Evolutionary conservation across 2,888 invertebrate genomes (phyloP).

Genomic region (Melanargia galathea): DNA sequence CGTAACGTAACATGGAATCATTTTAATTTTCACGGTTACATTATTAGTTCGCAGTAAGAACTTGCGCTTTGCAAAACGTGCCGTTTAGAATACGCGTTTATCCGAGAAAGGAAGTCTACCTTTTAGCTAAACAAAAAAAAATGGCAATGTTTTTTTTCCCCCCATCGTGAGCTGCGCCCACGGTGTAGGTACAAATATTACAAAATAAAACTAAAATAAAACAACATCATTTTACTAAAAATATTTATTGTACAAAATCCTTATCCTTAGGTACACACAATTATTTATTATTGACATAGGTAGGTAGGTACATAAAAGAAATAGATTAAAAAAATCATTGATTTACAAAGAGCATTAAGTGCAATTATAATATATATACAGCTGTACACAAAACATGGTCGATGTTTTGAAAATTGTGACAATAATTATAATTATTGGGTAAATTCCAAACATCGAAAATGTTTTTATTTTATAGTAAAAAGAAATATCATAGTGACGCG

Average conservation of each 20-base stretch:
- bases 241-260: conserved; percentile 45
- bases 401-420: conserved; percentile 10
- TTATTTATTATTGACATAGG: conserved; percentile 7
- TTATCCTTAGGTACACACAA: conserved; percentile 32
- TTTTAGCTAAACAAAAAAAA: too few species aligned
- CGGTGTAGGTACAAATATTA: background rate
- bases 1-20: too few species aligned
- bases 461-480: background rate
- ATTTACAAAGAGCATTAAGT: conserved; percentile 23
- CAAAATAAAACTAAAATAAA: background rate
- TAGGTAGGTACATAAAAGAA: conserved; percentile 24
- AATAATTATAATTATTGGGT: background rate
- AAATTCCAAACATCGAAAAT: conserved; percentile 3
- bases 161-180: background rate
- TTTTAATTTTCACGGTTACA: too few species aligned
- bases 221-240: conserved; percentile 25
- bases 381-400: conserved; percentile 35
- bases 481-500: background rate
- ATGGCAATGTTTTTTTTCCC: too few species aligned
- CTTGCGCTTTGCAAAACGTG: too few species aligned
- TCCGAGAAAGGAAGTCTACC: too few species aligned
- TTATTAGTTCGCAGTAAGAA: too few species aligned
- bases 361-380: conserved; percentile 39
- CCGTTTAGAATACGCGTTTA: too few species aligned
- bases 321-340: conserved; percentile 26